Evolutionary conservation across 2,888 invertebrate species (phyloP).

Genomic region (Cryptus armator): DNA sequence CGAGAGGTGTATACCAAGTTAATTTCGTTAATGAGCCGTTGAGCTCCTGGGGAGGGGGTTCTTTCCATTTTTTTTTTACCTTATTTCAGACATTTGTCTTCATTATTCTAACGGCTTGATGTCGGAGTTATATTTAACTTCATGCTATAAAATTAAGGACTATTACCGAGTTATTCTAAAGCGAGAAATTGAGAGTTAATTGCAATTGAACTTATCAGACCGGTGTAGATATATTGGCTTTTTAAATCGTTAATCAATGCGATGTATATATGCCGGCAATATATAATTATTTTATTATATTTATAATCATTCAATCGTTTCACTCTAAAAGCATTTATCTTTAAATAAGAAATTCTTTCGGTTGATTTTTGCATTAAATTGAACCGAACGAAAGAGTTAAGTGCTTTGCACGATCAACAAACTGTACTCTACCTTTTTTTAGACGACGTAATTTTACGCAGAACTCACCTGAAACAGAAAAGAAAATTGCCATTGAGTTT

Average conservation of each 20-base stretch:
- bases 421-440: constrained; percentile 37
- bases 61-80: neutral
- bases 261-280: neutral
- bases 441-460: neutral
- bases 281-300: too few relatives aligned
- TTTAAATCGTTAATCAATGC: neutral
- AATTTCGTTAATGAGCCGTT: constrained; percentile 52
- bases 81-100: constrained; percentile 31
- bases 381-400: too few relatives aligned
- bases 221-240: neutral
- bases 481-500: constrained; percentile 24
- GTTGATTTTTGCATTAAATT: too few relatives aligned
- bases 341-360: too few relatives aligned
- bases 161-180: neutral
- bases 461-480: constrained; percentile 71
- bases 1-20: constrained; percentile 36
- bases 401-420: neutral
- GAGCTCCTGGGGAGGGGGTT: neutral
- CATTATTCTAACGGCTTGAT: neutral
- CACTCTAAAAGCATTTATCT: too few relatives aligned
- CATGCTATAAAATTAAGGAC: neutral
- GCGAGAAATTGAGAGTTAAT: neutral
- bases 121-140: neutral
- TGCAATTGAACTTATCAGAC: neutral
- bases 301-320: too few relatives aligned